Base-by-base conservation (phyloP, 1,140 invertebrate genomes). In the Pogonus chalceus region DNA sequence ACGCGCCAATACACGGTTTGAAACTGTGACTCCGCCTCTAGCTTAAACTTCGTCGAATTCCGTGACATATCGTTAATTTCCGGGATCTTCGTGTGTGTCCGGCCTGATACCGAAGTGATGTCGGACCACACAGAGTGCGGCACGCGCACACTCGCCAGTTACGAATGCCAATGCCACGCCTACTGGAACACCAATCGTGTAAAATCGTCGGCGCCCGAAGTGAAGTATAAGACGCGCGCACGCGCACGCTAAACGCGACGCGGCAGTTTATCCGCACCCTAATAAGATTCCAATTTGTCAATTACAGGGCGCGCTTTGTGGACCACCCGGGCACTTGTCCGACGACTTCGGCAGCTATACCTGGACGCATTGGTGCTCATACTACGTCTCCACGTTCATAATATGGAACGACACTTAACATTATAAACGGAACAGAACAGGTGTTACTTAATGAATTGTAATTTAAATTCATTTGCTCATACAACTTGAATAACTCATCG, bases 211-310 rank as follows among this genome's bases (percentile, higher is more conserved):
- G 69, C 70, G 69, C 68, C 67, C 65, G 62, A 64, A 65, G 69
- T 68, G 68, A 68, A 66, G 61, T 65, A 67, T 54, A 66, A 48
- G 68, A 70, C 62, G 63, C 64, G 60, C 65, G 69, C 68, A 70
- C 67, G 67, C 69, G 67, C 56, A 61, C 55, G 53, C 23, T 21
- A 35, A 10, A 23, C 50, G 35, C 50, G 35, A 23, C 23, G 23
- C 20, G 18, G n/a, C n/a, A 10, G 31, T 35, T 35, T 31, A 24
- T 35, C 20, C 50, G 4, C n/a, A 20, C 20, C 43, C 70, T 73
- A 72, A 72, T 72, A 70, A 73, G 69, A 72, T 72, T 71, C 69
- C 69, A 72, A 73, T 73, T 72, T 73, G 69, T 73, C 71, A 71
- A 72, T 73, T 72, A 71, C 58, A 59, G 60, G 64, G 64, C 65